phyloP scores from a whole-genome alignment of 2,888 invertebrate species.

The Chelonus formosanus region DNA sequence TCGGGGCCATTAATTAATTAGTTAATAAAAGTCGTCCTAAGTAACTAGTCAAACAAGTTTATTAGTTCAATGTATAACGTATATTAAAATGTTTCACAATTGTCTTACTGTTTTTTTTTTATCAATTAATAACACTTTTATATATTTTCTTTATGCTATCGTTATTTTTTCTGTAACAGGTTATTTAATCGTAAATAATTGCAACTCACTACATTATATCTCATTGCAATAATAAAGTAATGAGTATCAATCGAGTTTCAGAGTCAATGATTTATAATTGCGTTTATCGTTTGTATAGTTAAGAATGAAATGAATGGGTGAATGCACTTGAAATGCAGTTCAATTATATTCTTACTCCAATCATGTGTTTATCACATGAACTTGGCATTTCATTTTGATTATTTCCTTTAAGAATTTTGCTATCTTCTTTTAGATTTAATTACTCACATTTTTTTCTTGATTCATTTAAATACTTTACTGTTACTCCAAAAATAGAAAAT shows the following conservation, averaged over 20 bases:
- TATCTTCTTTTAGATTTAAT: too few species aligned
- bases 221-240: background rate
- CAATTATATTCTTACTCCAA: conserved; percentile 6
- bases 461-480: too few species aligned
- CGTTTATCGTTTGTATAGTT: background rate
- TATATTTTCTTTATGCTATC: background rate
- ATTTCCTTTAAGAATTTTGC: too few species aligned
- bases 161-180: background rate
- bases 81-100: conserved; percentile 22
- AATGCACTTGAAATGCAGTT: conserved; percentile 3
- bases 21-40: background rate
- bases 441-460: too few species aligned
- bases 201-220: background rate
- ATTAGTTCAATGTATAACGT: background rate
- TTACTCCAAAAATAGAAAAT: too few species aligned
- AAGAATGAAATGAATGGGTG: conserved; percentile 4
- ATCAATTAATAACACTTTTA: background rate
- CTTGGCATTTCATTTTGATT: conserved; percentile 15
- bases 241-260: conserved; percentile 2
- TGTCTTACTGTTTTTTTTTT: background rate
- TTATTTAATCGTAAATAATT: conserved; percentile 8
- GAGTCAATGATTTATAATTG: conserved; percentile 6
- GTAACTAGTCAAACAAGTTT: background rate
- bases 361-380: background rate
- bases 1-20: background rate